Conservation (phyloP, 2,113 vertebrate genomes). For the Sceloporus undulatus region DNA sequence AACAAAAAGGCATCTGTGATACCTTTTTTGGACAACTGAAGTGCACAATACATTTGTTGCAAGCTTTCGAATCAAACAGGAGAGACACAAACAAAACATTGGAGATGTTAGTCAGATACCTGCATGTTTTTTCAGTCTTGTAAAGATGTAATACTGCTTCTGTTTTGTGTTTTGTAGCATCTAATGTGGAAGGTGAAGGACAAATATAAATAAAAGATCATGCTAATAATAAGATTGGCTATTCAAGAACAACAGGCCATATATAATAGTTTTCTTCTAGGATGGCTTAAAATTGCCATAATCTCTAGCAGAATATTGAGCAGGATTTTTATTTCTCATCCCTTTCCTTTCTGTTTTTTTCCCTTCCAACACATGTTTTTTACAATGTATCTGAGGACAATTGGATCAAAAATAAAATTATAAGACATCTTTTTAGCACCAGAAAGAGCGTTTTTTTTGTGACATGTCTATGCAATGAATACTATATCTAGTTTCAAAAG, state of each 20-base stretch:
- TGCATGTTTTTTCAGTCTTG: too few relatives aligned
- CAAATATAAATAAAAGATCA: slow-evolving; percentile 10
- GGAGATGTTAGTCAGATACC: too few relatives aligned
- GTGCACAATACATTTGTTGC: too few relatives aligned
- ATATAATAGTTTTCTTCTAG: slow-evolving; percentile 60
- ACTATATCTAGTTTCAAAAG: slow-evolving; percentile 63
- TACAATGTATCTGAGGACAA: slow-evolving; percentile 66
- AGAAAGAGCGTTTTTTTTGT: slow-evolving; percentile 56
- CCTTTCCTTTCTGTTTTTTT: slow-evolving; percentile 51
- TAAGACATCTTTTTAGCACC: slow-evolving; percentile 51
- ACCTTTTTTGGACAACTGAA: too few relatives aligned
- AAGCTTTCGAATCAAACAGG: too few relatives aligned
- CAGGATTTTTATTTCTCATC: slow-evolving; percentile 56
- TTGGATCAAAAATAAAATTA: slow-evolving; percentile 52
- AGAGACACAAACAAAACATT: too few relatives aligned
- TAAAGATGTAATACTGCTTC: too few relatives aligned
- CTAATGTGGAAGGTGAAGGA: slow-evolving; percentile 58
- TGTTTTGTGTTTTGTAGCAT: slow-evolving; percentile 52
- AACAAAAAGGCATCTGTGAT: too few relatives aligned
- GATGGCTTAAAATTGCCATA: slow-evolving; percentile 53
- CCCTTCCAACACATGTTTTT: background rate
- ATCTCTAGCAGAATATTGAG: slow-evolving; percentile 56
- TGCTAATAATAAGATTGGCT: slow-evolving; percentile 66
- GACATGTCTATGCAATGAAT: slow-evolving; percentile 71
- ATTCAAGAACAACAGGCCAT: slow-evolving; percentile 56